Percentiles rank a stretch among this genome's conserved stretches.
phyloP scores from a whole-genome alignment of 2,888 invertebrate species.

The Eurois occulta region DNA sequence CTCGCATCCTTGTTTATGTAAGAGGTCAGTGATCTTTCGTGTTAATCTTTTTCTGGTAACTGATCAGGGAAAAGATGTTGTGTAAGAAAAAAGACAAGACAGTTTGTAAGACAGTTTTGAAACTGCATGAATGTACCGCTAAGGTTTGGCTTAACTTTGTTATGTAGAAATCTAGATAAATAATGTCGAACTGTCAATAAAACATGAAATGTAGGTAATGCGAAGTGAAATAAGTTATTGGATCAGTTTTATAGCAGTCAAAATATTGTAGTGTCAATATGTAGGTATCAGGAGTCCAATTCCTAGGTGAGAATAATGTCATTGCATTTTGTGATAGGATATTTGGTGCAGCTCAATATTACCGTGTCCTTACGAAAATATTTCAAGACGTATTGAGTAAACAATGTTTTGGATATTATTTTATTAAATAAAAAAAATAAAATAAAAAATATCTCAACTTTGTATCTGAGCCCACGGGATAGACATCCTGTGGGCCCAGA shows the following conservation, averaged over 20 bases:
- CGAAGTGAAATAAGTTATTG: not conserved
- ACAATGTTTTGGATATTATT: not conserved
- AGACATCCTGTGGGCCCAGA: no score
- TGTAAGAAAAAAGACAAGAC: no score
- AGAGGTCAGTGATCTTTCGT: conserved; percentile 25
- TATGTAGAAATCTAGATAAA: conserved; percentile 12
- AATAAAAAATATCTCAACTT: no score
- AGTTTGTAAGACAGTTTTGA: no score
- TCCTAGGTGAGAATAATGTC: not conserved
- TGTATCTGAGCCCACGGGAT: no score
- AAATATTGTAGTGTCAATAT: not conserved
- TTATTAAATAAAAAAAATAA: no score
- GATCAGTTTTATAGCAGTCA: not conserved
- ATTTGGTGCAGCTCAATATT: not conserved
- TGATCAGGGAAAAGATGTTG: conserved; percentile 6
- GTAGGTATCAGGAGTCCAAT: not conserved
- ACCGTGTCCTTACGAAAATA: not conserved
- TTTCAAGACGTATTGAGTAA: not conserved
- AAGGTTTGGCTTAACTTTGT: conserved; percentile 3
- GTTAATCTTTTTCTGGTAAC: conserved; percentile 15
- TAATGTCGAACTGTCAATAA: conserved; percentile 3
- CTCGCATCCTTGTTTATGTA: conserved; percentile 17
- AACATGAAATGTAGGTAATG: not conserved
- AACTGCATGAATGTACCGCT: conserved; percentile 24
- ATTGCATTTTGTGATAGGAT: not conserved